Conservation (phyloP, 2,888 invertebrate species). For the Ypsolopha sequella region DNA sequence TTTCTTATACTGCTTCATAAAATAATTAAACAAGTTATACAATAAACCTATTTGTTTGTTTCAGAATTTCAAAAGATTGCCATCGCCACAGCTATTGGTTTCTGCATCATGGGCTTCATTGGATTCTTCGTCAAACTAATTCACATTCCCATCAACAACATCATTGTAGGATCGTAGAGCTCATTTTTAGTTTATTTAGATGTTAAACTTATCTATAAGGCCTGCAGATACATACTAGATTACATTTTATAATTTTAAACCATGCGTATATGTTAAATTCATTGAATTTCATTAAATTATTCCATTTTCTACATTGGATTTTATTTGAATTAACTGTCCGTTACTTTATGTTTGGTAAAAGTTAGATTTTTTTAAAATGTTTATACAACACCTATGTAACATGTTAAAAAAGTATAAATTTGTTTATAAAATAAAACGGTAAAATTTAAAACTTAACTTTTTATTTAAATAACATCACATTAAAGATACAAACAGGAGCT, state of each 20-base stretch:
- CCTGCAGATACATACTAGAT: constrained; percentile 27
- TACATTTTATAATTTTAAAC: constrained; percentile 13
- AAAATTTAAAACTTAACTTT: constrained; percentile 7
- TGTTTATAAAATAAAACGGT: background rate
- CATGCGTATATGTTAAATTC: constrained; percentile 34
- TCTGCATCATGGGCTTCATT: constrained; percentile 99
- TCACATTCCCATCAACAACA: constrained; percentile 99
- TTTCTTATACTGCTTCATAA: no score
- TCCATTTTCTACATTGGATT: constrained; percentile 23
- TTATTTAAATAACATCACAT: background rate
- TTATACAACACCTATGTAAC: background rate
- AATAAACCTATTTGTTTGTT: constrained; percentile 27
- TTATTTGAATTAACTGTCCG: background rate
- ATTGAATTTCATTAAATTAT: constrained; percentile 41
- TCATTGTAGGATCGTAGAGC: constrained; percentile 87
- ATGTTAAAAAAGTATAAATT: background rate
- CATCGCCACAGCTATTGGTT: constrained; percentile 98
- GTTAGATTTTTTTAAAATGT: background rate
- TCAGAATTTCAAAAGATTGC: constrained; percentile 99
- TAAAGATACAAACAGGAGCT: background rate
- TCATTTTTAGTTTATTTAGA: constrained; percentile 23
- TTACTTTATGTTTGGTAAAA: background rate
- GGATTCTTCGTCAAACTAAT: constrained; percentile 99
- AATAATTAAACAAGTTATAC: background rate
- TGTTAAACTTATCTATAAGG: constrained; percentile 45